Evolutionary conservation across 1,140 invertebrate species (phyloP).

Genomic region (Conus ventricosus): DNA sequence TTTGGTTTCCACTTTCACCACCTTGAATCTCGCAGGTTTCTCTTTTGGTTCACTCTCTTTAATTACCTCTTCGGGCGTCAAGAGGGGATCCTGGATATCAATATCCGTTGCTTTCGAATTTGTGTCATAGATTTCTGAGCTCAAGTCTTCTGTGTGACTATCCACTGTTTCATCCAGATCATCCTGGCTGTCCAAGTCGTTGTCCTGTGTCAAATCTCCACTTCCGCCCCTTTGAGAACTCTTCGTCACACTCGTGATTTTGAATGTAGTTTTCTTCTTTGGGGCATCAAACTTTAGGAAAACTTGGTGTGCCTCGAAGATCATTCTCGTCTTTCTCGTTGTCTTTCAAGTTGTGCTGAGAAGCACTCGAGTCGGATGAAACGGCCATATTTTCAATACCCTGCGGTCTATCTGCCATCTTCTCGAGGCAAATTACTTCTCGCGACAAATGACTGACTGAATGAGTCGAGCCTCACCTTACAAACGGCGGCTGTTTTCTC

Average conservation of each 20-base stretch:
- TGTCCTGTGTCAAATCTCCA: conserved; percentile 87
- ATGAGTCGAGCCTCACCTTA: conserved; percentile 18
- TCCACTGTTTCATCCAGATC: conserved; percentile 87
- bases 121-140: conserved; percentile 76
- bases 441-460: conserved; percentile 27
- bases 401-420: conserved; percentile 35
- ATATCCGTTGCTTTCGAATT: conserved; percentile 67
- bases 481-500: conserved; percentile 41
- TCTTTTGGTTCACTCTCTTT: conserved; percentile 43
- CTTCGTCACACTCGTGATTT: conserved; percentile 90
- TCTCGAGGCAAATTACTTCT: conserved; percentile 38
- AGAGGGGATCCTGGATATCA: conserved; percentile 38
- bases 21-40: conserved; percentile 83
- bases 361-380: conserved; percentile 27
- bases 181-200: conserved; percentile 93
- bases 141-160: conserved; percentile 88
- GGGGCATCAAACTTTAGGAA: conserved; percentile 49
- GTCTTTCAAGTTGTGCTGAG: conserved; percentile 35
- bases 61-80: conserved; percentile 53
- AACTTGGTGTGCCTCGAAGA: conserved; percentile 25
- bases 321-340: conserved; percentile 37
- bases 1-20: conserved; percentile 94
- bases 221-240: conserved; percentile 77
- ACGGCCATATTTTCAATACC: conserved; percentile 34
- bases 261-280: conserved; percentile 92